Base-by-base conservation (phyloP, 2,113 vertebrate genomes). In the Nettapus auritus region DNA sequence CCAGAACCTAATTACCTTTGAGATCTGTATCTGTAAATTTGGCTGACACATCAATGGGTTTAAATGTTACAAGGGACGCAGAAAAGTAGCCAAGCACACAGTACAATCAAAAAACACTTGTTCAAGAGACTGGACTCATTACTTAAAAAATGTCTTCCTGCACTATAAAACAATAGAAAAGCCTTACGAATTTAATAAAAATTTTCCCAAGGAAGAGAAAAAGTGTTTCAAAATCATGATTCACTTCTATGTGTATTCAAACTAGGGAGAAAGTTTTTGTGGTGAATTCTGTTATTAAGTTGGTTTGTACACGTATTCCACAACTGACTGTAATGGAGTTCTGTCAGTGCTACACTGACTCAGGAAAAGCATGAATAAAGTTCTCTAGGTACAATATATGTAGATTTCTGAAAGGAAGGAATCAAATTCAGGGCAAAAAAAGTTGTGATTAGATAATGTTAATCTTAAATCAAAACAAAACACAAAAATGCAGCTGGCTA, bases 351-450 rank as follows among this genome's bases (percentile, higher is more conserved):
- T 56, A 33, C 3, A 69, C 21, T 46, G 38, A 82, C 28, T 92
- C 42, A 59, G 56, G 48, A 90, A 76, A 90, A 76, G n/a, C 6
- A 8, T 29, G 13, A 92, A 63, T 55, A 82, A 82, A 73, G 8
- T 33, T 82, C 8, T 71, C 42, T 67, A 92, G 56, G 26, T 76
- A 69, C 38, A 76, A 4, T 31, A 79, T 14, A 6, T 59, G 36
- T 50, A 59, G 44, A 91, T 66, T 89, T 48, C 81, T 66, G 63
- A 93, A 33, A 81, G 81, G 73, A 95, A 94, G 73, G 84, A 94
- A 92, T 38, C 10, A 86, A 93, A 86, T 77, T 66, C 50, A 81
- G 50, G 12, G n/a, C 0, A 67, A 80, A 75, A 80, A 75, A 44
- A 48, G 8, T 14, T 64, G 10, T 52, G 77, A 74, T 86, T 92